Conservation (phyloP, 1,140 invertebrate species). For the Brachionus manjavacas region DNA sequence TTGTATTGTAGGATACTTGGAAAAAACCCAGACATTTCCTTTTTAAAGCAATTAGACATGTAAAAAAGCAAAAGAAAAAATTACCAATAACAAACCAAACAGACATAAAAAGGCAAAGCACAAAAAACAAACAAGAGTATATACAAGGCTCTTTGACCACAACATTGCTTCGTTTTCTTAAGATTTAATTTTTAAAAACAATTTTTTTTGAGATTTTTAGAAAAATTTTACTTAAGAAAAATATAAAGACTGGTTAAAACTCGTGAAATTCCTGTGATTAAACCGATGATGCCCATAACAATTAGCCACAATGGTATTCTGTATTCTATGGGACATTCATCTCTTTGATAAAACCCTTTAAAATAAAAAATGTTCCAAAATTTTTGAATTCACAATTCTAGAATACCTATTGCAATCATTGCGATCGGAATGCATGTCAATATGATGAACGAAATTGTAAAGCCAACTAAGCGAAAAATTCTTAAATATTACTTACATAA, state of each 20-base stretch:
- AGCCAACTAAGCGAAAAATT: conserved; percentile 31
- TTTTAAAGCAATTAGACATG: neutral
- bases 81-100: conserved; percentile 25
- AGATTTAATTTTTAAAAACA: neutral
- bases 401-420: conserved; percentile 16
- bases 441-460: neutral
- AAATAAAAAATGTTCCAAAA: neutral
- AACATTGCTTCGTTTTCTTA: neutral
- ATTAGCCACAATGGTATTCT: conserved; percentile 36
- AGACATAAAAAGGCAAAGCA: neutral
- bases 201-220: too few species aligned
- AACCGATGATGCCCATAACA: conserved; percentile 9
- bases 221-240: conserved; percentile 11
- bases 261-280: neutral
- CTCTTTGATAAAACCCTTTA: neutral
- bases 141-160: neutral
- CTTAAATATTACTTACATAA: neutral
- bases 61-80: neutral
- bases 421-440: conserved; percentile 10
- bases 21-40: conserved; percentile 25
- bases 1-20: neutral
- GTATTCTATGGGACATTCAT: conserved; percentile 12
- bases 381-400: neutral
- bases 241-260: conserved; percentile 26
- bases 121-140: conserved; percentile 19